These are phyloP conservation scores for Phycodurus eques DNA, from an alignment of 2,113 vertebrate species.

Conservation along the genomic window DNA sequence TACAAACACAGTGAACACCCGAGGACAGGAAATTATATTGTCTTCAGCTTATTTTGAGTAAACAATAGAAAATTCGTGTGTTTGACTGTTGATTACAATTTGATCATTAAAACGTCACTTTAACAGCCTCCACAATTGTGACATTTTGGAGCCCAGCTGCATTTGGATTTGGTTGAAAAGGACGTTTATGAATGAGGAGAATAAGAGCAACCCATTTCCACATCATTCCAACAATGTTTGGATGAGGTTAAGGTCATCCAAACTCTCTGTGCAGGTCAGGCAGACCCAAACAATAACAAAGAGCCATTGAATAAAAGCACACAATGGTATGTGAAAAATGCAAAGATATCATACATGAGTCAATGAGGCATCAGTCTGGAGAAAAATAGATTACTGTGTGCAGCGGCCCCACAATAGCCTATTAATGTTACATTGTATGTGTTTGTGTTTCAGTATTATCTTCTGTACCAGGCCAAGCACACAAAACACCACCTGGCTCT, in stretches of 20 bases:
- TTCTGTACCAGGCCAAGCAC: constrained; percentile 28
- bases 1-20: neutral
- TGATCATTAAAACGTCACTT: neutral
- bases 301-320: neutral
- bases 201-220: neutral
- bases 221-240: constrained; percentile 1
- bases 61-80: neutral
- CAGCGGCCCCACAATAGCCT: constrained; percentile 28
- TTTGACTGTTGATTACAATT: neutral
- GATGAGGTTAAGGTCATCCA: neutral
- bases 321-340: constrained; percentile 20
- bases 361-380: constrained; percentile 15
- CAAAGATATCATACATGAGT: constrained; percentile 7
- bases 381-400: constrained; percentile 12
- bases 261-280: neutral
- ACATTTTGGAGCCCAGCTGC: neutral
- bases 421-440: constrained; percentile 18
- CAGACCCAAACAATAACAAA: neutral
- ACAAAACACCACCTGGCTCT: constrained; percentile 16
- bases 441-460: constrained; percentile 20
- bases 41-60: neutral
- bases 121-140: neutral
- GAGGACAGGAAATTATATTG: neutral
- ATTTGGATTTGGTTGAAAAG: neutral
- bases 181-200: neutral